These are phyloP conservation scores for Meteorus sp. DNA, from an alignment of 1,140 invertebrate genomes.

Conservation along the genomic window DNA sequence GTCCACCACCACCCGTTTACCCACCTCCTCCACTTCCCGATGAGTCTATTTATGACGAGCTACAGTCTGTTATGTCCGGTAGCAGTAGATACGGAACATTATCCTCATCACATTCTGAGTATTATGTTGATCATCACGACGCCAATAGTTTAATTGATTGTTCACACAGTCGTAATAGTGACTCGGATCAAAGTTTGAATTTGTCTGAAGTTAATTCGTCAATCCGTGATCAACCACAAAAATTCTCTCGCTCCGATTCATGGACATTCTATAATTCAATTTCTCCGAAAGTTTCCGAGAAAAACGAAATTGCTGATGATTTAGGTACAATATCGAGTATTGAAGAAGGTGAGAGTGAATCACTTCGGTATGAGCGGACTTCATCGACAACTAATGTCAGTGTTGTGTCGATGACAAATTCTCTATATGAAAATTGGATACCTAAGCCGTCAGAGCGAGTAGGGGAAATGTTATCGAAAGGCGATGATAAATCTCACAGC, in stretches of 20 bases:
- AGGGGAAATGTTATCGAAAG: background rate
- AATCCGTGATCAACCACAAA: conserved; percentile 20
- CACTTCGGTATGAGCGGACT: conserved; percentile 29
- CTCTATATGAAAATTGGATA: conserved; percentile 49
- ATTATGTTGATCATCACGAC: conserved; percentile 50
- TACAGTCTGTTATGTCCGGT: conserved; percentile 56
- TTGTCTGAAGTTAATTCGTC: conserved; percentile 36
- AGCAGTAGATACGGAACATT: conserved; percentile 51
- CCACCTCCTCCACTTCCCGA: conserved; percentile 64
- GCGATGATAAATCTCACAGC: conserved; percentile 26
- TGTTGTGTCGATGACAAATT: conserved; percentile 44
- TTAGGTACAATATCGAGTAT: conserved; percentile 41
- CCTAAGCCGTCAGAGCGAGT: conserved; percentile 23
- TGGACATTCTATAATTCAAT: conserved; percentile 63
- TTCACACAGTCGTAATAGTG: conserved; percentile 43
- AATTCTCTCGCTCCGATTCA: conserved; percentile 58
- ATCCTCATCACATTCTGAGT: conserved; percentile 49
- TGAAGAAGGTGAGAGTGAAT: conserved; percentile 39
- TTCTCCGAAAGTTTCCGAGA: conserved; percentile 27
- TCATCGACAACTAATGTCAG: conserved; percentile 38
- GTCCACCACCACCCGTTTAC: conserved; percentile 61
- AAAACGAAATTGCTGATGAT: conserved; percentile 32
- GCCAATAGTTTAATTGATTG: conserved; percentile 37
- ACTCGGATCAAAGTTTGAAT: conserved; percentile 53
- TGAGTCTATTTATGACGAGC: conserved; percentile 63